Evolutionary conservation across 2,797 vertebrate genomes (phyloP).

Genomic region (Picus viridis): DNA sequence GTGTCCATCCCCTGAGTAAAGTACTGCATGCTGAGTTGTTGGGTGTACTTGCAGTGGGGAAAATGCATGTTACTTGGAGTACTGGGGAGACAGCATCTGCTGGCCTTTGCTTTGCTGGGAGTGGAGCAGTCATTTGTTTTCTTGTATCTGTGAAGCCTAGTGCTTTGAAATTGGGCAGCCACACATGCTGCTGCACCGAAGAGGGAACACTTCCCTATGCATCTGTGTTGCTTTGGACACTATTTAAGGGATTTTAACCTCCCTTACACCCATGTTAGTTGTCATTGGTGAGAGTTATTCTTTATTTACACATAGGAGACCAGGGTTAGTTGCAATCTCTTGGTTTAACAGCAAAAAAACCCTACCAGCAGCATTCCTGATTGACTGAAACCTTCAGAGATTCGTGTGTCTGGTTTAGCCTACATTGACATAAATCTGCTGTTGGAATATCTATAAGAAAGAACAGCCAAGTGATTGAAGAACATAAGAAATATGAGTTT

Average conservation of each 20-base stretch:
- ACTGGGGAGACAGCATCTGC: not conserved
- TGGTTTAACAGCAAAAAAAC: not conserved
- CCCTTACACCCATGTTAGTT: not conserved
- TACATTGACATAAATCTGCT: constrained; percentile 39
- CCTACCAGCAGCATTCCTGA: not conserved
- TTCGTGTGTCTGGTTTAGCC: not conserved
- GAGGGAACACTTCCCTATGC: not conserved
- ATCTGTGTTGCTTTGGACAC: not conserved
- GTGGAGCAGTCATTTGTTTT: not conserved
- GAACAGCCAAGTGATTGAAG: constrained; percentile 30
- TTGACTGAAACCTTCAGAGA: not conserved
- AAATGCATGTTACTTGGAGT: not conserved
- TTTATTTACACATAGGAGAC: not conserved
- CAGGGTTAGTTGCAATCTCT: not conserved
- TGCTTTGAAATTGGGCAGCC: accelerated
- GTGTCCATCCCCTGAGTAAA: too few species aligned
- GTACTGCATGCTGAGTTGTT: accelerated
- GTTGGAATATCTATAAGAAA: constrained; percentile 41
- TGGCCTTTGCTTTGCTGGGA: not conserved
- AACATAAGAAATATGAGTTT: constrained; percentile 35
- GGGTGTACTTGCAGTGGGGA: accelerated
- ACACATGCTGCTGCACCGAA: not conserved
- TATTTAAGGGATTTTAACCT: not conserved
- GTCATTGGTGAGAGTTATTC: not conserved
- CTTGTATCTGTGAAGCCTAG: not conserved